Evolutionary conservation across 2,888 invertebrate genomes (phyloP), one percentile per base, ranked within the genome.

Genomic region (Hyppa rectilinea): DNA sequence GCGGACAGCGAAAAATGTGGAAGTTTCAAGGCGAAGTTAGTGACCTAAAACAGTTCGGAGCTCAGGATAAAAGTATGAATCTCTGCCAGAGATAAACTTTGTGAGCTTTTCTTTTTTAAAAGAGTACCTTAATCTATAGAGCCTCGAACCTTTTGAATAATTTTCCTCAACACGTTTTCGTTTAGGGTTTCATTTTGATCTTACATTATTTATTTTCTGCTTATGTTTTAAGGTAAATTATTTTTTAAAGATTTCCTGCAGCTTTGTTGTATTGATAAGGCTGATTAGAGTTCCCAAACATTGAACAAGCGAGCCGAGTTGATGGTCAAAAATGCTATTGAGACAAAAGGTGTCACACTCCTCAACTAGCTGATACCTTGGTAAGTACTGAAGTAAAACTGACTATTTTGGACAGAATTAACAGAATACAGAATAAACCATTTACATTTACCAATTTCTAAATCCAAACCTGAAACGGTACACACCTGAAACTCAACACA

Each of bases 111-210:
- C 67, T 70, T 75, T 80, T 80, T 78, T 71, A 23, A 72, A 75
- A 82, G 59, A 79, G 53, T 78, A 63, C 71, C 69, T n/a, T 80
- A 68, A 82, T 80, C 83, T 73, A 73, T 71, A 59, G 66, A 64
- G 69, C 75, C 63, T 71, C 67, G 62, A 66, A 72, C 52, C 85
- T 81, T 83, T 80, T 76, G 84, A 85, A 83, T 85, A 81, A 83
- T 76, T 74, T 85, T 56, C 58, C 55, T 64, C 31, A 71, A 69
- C 56, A 73, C 53, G 43, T 71, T 75, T 71, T 56, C 63, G 66
- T 58, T 49, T 45, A 38, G 56, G 53, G 47, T 67, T 74, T 71
- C 71, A 66, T 74, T 80, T 83, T 83, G 69, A 73, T 83, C 61
- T 58, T 50, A 65, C 61, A 58, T 58, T 80, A 65, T 82, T 84